These are phyloP conservation scores for Rhincodon typus DNA, from an alignment of 2,797 vertebrate species.

Conservation along the genomic window DNA sequence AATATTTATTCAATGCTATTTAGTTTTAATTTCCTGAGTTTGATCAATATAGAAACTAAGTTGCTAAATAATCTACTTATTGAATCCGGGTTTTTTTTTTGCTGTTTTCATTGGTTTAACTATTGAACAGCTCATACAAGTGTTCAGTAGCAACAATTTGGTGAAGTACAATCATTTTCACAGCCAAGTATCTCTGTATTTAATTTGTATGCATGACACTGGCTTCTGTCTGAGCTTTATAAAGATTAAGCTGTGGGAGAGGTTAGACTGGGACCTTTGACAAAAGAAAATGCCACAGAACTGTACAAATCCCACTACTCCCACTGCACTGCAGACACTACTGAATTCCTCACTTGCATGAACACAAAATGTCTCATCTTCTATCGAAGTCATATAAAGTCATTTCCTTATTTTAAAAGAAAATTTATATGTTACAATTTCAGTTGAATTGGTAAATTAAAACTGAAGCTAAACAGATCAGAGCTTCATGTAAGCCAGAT, in stretches of 20 bases:
- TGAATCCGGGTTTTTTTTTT: background rate
- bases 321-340: slow-evolving; percentile 14
- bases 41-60: too few species aligned
- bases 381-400: background rate
- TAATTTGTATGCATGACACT: slow-evolving; percentile 37
- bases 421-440: slow-evolving; percentile 40
- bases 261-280: slow-evolving; percentile 41
- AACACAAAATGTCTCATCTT: slow-evolving; percentile 30
- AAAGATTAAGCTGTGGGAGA: slow-evolving; percentile 42
- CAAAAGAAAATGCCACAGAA: slow-evolving; percentile 41
- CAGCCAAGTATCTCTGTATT: slow-evolving; percentile 24
- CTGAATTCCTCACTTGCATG: background rate
- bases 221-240: slow-evolving; percentile 38
- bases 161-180: slow-evolving; percentile 20
- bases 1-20: background rate
- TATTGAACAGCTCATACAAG: background rate
- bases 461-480: slow-evolving; percentile 39
- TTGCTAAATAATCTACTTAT: background rate
- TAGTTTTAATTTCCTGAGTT: background rate
- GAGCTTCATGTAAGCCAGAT: slow-evolving; percentile 39
- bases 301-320: slow-evolving; percentile 41
- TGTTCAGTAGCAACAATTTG: background rate
- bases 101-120: background rate
- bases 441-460: slow-evolving; percentile 46
- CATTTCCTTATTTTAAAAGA: slow-evolving; percentile 34